phyloP scores from a whole-genome alignment of 2,888 invertebrate genomes.

The Lycocerus yunnanus region DNA sequence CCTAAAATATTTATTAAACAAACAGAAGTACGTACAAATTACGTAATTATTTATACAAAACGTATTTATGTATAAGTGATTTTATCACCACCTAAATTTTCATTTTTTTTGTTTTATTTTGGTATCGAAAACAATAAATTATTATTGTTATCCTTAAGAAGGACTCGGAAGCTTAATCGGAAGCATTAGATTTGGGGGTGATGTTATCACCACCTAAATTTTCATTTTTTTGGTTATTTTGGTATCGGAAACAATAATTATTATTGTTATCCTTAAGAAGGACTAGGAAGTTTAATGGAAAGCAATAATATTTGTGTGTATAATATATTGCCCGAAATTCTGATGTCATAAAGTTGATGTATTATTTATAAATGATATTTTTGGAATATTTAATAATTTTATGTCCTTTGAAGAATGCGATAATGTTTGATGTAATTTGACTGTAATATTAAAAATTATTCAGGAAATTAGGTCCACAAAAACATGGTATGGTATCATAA shows the following conservation, averaged over 20 bases:
- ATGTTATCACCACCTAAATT: background rate
- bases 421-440: background rate
- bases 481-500: slow-evolving; percentile 3
- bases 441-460: background rate
- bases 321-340: background rate
- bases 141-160: too few relatives aligned
- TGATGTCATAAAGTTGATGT: background rate
- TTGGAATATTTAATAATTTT: background rate
- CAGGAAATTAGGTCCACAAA: background rate
- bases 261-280: background rate
- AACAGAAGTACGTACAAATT: background rate
- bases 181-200: too few relatives aligned
- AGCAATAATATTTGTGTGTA: too few relatives aligned
- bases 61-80: background rate
- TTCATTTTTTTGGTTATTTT: background rate
- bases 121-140: too few relatives aligned
- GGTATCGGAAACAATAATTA: background rate
- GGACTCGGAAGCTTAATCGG: too few relatives aligned
- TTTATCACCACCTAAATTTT: background rate
- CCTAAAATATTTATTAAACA: background rate
- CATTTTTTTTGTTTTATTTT: too few relatives aligned
- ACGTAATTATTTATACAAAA: background rate
- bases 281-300: too few relatives aligned
- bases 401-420: background rate
- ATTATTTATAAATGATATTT: background rate